Evolutionary conservation across 2,888 invertebrate species (phyloP).

Genomic region (Tinea semifulvella): DNA sequence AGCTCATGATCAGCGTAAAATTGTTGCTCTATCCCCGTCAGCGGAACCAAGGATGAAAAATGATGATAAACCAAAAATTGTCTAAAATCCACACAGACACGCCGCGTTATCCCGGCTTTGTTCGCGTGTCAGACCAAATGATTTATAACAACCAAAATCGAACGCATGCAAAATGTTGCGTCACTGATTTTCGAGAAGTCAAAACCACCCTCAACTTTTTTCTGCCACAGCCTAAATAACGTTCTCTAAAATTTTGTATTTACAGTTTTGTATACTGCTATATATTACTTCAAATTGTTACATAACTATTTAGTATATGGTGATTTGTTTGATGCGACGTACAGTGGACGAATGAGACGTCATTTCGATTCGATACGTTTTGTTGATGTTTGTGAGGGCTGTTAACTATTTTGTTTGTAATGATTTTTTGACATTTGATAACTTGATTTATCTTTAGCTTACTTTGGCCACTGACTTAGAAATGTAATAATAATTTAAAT

Average conservation of each 20-base stretch:
- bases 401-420: conserved; percentile 8
- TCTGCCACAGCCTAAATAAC: conserved; percentile 29
- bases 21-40: conserved; percentile 25
- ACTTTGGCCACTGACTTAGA: too few species aligned
- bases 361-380: conserved; percentile 57
- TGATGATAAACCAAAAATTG: conserved; percentile 58
- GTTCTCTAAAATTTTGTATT: neutral
- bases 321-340: conserved; percentile 25
- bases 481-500: too few species aligned
- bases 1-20: conserved; percentile 46
- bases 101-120: conserved; percentile 63
- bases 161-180: conserved; percentile 60
- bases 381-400: conserved; percentile 14
- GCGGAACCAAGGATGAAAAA: conserved; percentile 43
- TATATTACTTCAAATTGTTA: too few species aligned
- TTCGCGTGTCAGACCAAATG: conserved; percentile 48
- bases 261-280: conserved; percentile 19
- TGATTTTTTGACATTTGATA: too few species aligned
- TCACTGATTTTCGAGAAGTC: conserved; percentile 36
- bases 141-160: conserved; percentile 44
- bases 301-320: conserved; percentile 24
- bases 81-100: conserved; percentile 62
- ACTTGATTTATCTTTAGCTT: too few species aligned
- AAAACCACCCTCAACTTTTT: conserved; percentile 15
- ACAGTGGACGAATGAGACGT: conserved; percentile 62